A percentile compares a stretch with the other conserved stretches of the same genome.
These are phyloP conservation scores for Trichogramma pretiosum DNA, from an alignment of 1,140 invertebrate species.

Conservation along the genomic window DNA sequence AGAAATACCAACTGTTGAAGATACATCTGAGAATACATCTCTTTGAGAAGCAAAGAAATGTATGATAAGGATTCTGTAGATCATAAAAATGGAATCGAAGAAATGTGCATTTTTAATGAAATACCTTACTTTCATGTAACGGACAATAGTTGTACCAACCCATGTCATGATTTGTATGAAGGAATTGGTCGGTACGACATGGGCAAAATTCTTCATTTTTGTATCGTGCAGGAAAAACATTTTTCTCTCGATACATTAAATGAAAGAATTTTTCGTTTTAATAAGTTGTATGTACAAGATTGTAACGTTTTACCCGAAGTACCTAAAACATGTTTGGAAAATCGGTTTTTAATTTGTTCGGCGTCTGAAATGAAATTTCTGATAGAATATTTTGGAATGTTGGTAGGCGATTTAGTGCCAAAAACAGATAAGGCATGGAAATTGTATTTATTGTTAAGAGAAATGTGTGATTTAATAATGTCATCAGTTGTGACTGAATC, in stretches of 20 bases:
- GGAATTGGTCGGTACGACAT: conserved; percentile 2
- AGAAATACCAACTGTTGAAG: conserved; percentile 6
- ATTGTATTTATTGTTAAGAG: conserved; percentile 6
- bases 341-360: conserved; percentile 14
- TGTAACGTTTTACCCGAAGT: conserved; percentile 6
- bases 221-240: conserved; percentile 8
- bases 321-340: neutral
- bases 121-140: conserved; percentile 15
- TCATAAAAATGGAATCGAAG: conserved; percentile 13
- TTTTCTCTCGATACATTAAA: conserved; percentile 19
- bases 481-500: neutral
- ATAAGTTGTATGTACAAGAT: conserved; percentile 7
- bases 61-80: conserved; percentile 12
- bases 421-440: conserved; percentile 5
- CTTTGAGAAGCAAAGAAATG: no score
- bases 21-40: conserved; percentile 10
- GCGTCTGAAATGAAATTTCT: conserved; percentile 20
- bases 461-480: conserved; percentile 8
- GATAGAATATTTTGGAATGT: conserved; percentile 14
- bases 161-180: conserved; percentile 17
- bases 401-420: conserved; percentile 18
- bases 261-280: conserved; percentile 13
- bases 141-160: conserved; percentile 13
- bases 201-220: conserved; percentile 1
- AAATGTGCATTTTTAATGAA: conserved; percentile 19